Conservation (phyloP, 2,113 vertebrate genomes). For the Phrynosoma blainvillii region DNA sequence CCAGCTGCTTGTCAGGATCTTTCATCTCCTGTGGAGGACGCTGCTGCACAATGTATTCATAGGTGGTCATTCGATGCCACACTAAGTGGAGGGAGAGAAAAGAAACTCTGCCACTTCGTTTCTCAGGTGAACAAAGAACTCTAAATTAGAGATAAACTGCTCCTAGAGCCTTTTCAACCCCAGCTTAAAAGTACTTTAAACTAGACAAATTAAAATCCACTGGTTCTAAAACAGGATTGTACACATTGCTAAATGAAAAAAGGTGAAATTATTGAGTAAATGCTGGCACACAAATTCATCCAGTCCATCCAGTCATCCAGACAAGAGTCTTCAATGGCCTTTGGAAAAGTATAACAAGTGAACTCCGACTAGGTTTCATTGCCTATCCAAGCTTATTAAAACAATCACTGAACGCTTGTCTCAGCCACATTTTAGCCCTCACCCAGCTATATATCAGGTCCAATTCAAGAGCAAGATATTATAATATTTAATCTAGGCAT, state of each 20-base stretch:
- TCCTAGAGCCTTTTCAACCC: background rate
- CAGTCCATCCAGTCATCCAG: background rate
- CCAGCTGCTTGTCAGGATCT: conserved; percentile 70
- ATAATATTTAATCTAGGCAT: background rate
- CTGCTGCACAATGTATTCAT: conserved; percentile 93
- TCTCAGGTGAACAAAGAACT: background rate
- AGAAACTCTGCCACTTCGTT: conserved; percentile 21
- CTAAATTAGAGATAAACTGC: background rate
- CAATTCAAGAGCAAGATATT: background rate
- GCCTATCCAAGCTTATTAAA: background rate
- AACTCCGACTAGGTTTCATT: background rate
- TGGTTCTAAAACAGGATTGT: background rate
- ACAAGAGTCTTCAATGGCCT: background rate
- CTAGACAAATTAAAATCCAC: background rate
- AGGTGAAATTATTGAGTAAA: background rate
- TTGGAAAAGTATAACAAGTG: background rate
- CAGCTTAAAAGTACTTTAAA: background rate
- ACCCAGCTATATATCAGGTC: too few relatives aligned
- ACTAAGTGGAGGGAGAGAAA: conserved; percentile 76
- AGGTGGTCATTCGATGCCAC: conserved; percentile 95
- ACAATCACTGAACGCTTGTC: background rate
- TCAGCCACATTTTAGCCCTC: background rate
- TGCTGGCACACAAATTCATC: background rate
- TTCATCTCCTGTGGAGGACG: conserved; percentile 84
- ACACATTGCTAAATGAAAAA: background rate